These are phyloP conservation scores for Pangasianodon gigas DNA, from an alignment of 2,113 vertebrate genomes.

Conservation along the genomic window DNA sequence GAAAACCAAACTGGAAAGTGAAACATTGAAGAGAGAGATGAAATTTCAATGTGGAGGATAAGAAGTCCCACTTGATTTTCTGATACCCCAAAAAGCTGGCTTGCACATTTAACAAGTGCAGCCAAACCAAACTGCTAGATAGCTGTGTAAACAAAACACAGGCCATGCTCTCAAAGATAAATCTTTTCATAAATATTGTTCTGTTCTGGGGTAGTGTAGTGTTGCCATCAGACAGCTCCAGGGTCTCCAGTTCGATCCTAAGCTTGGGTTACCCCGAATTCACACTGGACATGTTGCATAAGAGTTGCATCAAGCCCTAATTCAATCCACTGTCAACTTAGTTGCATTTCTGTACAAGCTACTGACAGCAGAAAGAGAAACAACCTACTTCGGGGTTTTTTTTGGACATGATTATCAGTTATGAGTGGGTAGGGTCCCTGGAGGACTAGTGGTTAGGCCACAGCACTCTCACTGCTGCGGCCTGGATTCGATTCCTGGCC, in stretches of 20 bases:
- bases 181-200: conserved; percentile 17
- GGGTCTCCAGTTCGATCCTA: background rate
- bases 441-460: too few relatives aligned
- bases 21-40: background rate
- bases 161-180: background rate
- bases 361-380: background rate
- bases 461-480: too few relatives aligned
- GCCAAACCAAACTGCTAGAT: conserved; percentile 21
- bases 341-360: background rate
- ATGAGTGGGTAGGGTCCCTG: background rate
- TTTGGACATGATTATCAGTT: background rate
- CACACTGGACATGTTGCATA: background rate
- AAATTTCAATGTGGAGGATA: background rate
- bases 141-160: background rate
- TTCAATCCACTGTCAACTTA: background rate
- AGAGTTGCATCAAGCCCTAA: background rate
- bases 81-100: background rate
- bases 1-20: background rate
- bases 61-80: conserved; percentile 11
- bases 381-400: background rate
- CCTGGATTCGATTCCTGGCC: too few relatives aligned
- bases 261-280: background rate
- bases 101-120: background rate
- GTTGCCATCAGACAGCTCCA: background rate
- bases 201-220: background rate